Base-by-base conservation (phyloP, 1,140 invertebrate genomes). In the Ostrea edulis region DNA sequence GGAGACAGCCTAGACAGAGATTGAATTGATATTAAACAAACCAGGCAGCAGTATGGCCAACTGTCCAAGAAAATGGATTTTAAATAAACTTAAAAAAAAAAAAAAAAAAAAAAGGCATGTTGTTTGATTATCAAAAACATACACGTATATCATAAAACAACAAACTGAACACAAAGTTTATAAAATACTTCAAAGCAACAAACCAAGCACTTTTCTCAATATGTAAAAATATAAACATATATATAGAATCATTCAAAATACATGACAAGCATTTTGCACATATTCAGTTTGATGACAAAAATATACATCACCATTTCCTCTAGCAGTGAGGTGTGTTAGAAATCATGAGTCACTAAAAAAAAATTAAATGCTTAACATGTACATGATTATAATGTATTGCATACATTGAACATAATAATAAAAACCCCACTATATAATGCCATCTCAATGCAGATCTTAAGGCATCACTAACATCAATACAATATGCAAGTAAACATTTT, bases 361-460 rank as follows among this genome's bases (percentile, higher is more conserved):
- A 12, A 77, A 35, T 14, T 35, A 4, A 77, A 77, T 35, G 35
- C 25, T 25, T 29, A 4, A 77, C 68, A 77, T 17, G 68, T 12
- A 77, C 68, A 77, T 17, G 68, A 77, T 77, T 29, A 77, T 77
- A 77, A 77, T 77, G 68, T 77, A 77, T 77, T 77, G 68, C 68
- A 77, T 77, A 77, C 68, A 77, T n/a, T 62, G 55, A 20, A 62
- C 7, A 62, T 62, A 62, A 62, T 20, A 44, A 44, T 2, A 44
- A 44, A 44, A 44, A 44, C 1, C 1, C 35, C 35, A 44, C 35
- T 44, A 44, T 44, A 44, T 44, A 44, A 1, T 44, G 35, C 5
- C 35, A 44, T 44, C 35, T 44, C 35, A 44, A 44, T 44, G 5
- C 35, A 44, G 35, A 5, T 44, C 35, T 44, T 5, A 44, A 44